A percentile compares a stretch with the other conserved stretches of the same genome.
Evolutionary conservation across 2,113 vertebrate genomes (phyloP).

Genomic region (Lethenteron camtschaticum): DNA sequence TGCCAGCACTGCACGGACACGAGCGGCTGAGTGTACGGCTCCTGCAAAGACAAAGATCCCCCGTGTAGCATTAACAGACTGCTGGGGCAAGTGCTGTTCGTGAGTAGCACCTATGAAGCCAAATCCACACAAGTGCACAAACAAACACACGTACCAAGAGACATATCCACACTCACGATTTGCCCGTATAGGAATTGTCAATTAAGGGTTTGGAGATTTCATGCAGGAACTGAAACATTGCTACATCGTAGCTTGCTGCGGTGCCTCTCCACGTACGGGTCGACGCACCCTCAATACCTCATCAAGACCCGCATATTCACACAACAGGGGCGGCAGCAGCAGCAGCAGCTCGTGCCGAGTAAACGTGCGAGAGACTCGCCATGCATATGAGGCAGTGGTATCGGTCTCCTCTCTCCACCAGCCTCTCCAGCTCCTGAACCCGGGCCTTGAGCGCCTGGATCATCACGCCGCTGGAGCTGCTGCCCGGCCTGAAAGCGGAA

Average conservation of each 20-base stretch:
- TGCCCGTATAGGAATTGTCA: no score
- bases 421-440: constrained; percentile 90
- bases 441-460: constrained; percentile 96
- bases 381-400: constrained; percentile 99
- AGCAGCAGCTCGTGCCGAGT: no score
- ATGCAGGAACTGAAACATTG: no score
- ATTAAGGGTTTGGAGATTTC: no score
- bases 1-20: constrained; percentile 99
- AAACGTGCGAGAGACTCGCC: constrained; percentile 32
- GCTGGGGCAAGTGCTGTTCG: constrained; percentile 9
- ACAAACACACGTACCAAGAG: constrained; percentile 8
- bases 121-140: not conserved
- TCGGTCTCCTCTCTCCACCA: constrained; percentile 82
- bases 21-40: constrained; percentile 90
- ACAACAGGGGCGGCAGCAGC: no score
- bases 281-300: no score
- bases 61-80: not conserved
- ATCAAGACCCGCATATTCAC: no score
- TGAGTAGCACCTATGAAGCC: not conserved
- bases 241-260: no score
- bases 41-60: constrained; percentile 24
- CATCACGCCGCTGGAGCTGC: constrained; percentile 73
- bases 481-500: no score
- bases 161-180: no score
- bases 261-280: no score